Evolutionary conservation across 2,888 invertebrate species (phyloP), one percentile per base, ranked within the genome.

Genomic region (Patella caerulea): DNA sequence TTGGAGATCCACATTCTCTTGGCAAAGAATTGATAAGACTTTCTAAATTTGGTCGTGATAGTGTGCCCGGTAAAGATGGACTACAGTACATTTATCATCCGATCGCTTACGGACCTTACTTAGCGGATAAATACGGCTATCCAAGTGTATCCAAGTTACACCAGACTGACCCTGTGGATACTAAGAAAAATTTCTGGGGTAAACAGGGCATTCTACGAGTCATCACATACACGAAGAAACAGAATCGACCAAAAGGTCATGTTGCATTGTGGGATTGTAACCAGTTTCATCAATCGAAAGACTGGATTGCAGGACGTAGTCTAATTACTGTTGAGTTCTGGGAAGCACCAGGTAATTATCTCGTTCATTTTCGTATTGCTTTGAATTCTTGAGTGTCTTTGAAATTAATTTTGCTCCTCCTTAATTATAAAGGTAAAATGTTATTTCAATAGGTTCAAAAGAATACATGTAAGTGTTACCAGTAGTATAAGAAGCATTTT

Each of bases 201-300:
- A 88, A 88, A 74, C 90, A 89, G 75, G 91, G 91, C 7, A 88
- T 91, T 52, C 83, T 91, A 53, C 81, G 89, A 70, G 86, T 90
- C 24, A 88, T 90, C 52, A 90, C 90, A 24, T 91, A 89, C 79
- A 87, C 88, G n/a, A 83, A 86, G 56, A 80, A 84, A 52, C 84
- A 86, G 74, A 88, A 89, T 79, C 81, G 83, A 76, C 88, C 90
- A 34, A 87, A 86, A 75, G 91, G 90, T 52, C 90, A 90, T 81
- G 88, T 90, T 79, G 91, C 87, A 81, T 86, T 91, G 80, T 91
- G 91, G 91, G 90, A 91, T 81, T 91, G 91, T 81, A 85, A 90
- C 82, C 89, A 89, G 78, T 90, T 91, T 80, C 85, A 88, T 83
- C 85, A 90, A 86, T 86, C 88, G 77, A 87, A 87, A 79, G 89